Evolutionary conservation across 1,140 invertebrate genomes (phyloP), one percentile per base, ranked within the genome.

Genomic region (Proctacanthus coquilletti): DNA sequence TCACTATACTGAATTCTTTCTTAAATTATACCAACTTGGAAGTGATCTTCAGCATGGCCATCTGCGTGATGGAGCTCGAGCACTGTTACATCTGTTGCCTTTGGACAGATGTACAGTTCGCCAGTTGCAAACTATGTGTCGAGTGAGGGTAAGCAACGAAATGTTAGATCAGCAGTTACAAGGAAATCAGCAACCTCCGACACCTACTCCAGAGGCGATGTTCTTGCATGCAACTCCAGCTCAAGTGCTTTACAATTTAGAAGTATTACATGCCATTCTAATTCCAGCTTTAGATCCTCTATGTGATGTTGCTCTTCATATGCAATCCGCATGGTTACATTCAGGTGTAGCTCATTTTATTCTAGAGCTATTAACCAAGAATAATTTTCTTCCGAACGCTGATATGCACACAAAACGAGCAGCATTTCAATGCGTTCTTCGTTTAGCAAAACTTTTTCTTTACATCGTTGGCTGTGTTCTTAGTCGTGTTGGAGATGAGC

Each of bases 221-320:
- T 84, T 85, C 56, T 77, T 85, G 56, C 72, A 69, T 48, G 62
- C 72, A 13, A 74, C 80, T 36, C 73, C 84, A 18, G 80, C 82
- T 32, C 72, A 83, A 62, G 80, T 85, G 49, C 65, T 85, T 14
- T 86, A 86, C 53, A 65, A 66, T 42, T 59, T 70, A 42, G 62
- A 92, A 74, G 87, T 93, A 31, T 62, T 91, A 33, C 93, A 96
- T 58, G 79, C 85, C 33, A 68, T 95, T 50, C 63, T 97, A 23
- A 91, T 97, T 77, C 92, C 92, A 11, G 85, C 89, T 8, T 59
- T 78, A 18, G 85, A 89, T 48, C 77, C 82, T 3, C 66, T 80
- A 43, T 73, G 81, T 1, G 85, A 93, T 25, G 77, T 80, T 46
- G 77, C 85, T 20, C 77, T 81, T 50, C 79, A 83, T 53, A 85